Evolutionary conservation across 2,113 vertebrate species (phyloP).

Genomic region (Hymenochirus boettgeri): DNA sequence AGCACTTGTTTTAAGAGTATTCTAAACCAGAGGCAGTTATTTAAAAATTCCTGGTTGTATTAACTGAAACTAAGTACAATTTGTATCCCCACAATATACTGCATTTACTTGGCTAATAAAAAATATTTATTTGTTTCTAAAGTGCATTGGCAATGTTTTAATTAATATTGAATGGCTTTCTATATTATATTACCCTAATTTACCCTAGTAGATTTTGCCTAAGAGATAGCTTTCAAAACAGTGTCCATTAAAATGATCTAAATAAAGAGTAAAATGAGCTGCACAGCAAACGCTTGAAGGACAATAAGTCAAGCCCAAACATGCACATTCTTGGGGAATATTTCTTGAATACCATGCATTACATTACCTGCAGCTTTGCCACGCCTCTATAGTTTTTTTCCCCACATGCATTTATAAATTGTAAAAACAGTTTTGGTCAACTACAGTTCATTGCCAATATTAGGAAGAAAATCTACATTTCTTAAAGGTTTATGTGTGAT

Average conservation of each 20-base stretch:
- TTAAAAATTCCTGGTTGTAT: too few species aligned
- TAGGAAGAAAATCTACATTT: constrained; percentile 25
- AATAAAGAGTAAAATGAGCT: too few species aligned
- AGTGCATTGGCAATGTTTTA: too few species aligned
- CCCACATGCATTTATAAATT: constrained; percentile 26
- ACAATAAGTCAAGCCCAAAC: constrained; percentile 23
- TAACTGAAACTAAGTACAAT: too few species aligned
- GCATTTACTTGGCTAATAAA: too few species aligned
- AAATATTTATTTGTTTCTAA: too few species aligned
- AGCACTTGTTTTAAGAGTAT: constrained; percentile 26
- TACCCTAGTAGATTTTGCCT: too few species aligned
- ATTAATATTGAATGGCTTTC: too few species aligned
- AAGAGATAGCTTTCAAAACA: too few species aligned
- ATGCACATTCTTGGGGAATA: constrained; percentile 7
- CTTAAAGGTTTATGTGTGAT: constrained; percentile 33
- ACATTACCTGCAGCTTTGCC: constrained; percentile 24
- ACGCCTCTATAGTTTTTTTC: constrained; percentile 30
- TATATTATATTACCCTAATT: too few species aligned
- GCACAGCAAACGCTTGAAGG: constrained; percentile 13
- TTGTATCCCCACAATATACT: too few species aligned
- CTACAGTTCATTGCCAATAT: constrained; percentile 16
- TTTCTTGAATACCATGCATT: constrained; percentile 19
- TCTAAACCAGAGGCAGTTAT: constrained; percentile 25
- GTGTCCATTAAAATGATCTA: too few species aligned
- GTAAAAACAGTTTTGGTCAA: constrained; percentile 18